Percentiles rank a stretch among this genome's conserved stretches.
Evolutionary conservation across 2,888 invertebrate species (phyloP).

Genomic region (Temnothorax unifasciatus): DNA sequence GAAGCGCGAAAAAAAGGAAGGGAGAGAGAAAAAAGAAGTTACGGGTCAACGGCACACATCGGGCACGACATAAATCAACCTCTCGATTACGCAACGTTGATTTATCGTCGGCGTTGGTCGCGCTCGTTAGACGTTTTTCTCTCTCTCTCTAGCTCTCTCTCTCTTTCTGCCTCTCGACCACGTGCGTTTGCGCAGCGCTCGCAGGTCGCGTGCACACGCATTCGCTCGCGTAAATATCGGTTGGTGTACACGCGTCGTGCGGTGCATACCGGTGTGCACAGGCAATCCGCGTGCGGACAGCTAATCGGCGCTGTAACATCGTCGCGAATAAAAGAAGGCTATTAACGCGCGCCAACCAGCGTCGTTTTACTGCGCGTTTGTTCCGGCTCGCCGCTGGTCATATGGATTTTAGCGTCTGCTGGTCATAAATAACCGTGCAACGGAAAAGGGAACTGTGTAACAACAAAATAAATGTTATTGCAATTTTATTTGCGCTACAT

Average conservation of each 20-base stretch:
- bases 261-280: background rate
- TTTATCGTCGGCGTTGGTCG: constrained; percentile 63
- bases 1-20: background rate
- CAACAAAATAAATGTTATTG: background rate
- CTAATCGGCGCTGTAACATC: constrained; percentile 45
- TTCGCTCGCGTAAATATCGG: constrained; percentile 41
- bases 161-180: background rate
- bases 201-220: constrained; percentile 41
- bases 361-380: constrained; percentile 42
- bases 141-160: constrained; percentile 19
- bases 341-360: constrained; percentile 43
- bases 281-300: constrained; percentile 41
- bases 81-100: constrained; percentile 64
- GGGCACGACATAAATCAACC: constrained; percentile 64
- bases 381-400: constrained; percentile 37
- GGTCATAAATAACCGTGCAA: background rate
- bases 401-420: constrained; percentile 8
- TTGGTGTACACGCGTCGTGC: constrained; percentile 9
- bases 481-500: background rate
- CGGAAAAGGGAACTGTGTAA: background rate
- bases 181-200: constrained; percentile 38
- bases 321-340: constrained; percentile 51
- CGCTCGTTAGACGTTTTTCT: constrained; percentile 53
- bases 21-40: constrained; percentile 34
- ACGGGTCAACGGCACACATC: constrained; percentile 67